These are phyloP conservation scores for Agelastica alni DNA, from an alignment of 2,888 invertebrate genomes.

Conservation along the genomic window DNA sequence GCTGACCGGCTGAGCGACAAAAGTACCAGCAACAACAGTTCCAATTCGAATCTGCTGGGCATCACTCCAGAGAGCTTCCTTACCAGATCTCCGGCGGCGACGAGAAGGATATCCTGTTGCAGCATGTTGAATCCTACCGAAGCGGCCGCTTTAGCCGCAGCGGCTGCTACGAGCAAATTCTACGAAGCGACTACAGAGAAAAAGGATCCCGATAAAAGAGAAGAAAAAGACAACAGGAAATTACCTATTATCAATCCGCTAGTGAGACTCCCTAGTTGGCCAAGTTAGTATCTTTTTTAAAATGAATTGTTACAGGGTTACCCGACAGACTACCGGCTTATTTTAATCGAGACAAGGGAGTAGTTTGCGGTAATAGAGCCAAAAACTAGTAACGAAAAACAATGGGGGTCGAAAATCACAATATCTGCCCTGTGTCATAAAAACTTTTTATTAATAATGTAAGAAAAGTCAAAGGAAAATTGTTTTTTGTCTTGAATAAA, in stretches of 20 bases:
- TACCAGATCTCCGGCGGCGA: constrained; percentile 81
- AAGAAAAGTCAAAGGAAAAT: too few species aligned
- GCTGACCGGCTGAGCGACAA: constrained; percentile 51
- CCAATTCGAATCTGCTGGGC: constrained; percentile 65
- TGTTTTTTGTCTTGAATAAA: too few species aligned
- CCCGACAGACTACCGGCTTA: too few species aligned
- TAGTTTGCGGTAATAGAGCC: too few species aligned
- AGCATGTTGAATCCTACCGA: constrained; percentile 81
- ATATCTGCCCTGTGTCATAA: too few species aligned
- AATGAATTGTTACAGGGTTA: too few species aligned
- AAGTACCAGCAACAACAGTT: constrained; percentile 54
- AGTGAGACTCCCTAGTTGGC: constrained; percentile 86
- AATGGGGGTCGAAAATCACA: too few species aligned
- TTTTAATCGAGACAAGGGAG: too few species aligned
- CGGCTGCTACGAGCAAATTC: constrained; percentile 63
- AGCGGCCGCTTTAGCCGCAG: constrained; percentile 64
- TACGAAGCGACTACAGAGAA: constrained; percentile 51
- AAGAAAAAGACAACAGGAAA: constrained; percentile 61
- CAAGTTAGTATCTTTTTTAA: constrained; percentile 71
- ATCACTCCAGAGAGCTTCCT: constrained; percentile 69
- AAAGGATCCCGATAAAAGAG: constrained; percentile 50
- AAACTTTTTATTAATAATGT: too few species aligned
- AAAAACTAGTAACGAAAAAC: too few species aligned
- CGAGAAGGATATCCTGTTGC: constrained; percentile 88
- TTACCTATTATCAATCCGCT: constrained; percentile 90